Evolutionary conservation across 1,140 invertebrate species (phyloP), one percentile per base, ranked within the genome.

Genomic region (Schlechtendalia chinensis): DNA sequence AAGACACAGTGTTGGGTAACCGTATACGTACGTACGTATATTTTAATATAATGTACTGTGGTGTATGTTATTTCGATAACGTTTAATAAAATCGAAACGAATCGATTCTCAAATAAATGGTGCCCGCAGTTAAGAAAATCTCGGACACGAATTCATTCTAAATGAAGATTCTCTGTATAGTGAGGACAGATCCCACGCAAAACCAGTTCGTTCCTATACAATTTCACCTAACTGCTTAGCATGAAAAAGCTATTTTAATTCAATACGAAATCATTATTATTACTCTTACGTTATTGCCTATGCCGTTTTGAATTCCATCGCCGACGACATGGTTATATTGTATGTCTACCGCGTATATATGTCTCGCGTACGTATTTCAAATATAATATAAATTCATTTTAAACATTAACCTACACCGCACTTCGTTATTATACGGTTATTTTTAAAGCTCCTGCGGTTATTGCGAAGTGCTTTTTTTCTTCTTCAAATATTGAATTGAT

Each of bases 101-200:
- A 79, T 61, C 39, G 24, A 61, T 59, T n/a, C 12, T 47, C 75
- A 19, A 79, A 45, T 27, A 45, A 45, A 79, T 29, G 22, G 29
- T 39, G n/a, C n/a, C 16, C 14, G 72, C 54, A 58, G 53, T 50
- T 50, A 14, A 12, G 19, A 45, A 75, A 56, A 39, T 50, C n/a
- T 27, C n/a, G 32, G 27, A 59, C 72, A 39, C 14, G 12, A 45
- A 50, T 75, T 22, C 45, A 75, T 59, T 32, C 19, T 32, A 56
- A 58, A 59, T 59, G 58, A 63, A 59, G 58, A 79, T 79, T 47
- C 58, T 63, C 39, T 27, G 8, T 39, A 79, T 29, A 29, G 75
- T 24, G 58, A 59, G 75, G 32, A 79, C 24, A 47, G 58, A 63
- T 79, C 75, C 75, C 75, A 79, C 75, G 75, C 75, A 79, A 79